Evolutionary conservation across 2,797 vertebrate species (phyloP).

Genomic region (Falco cherrug): DNA sequence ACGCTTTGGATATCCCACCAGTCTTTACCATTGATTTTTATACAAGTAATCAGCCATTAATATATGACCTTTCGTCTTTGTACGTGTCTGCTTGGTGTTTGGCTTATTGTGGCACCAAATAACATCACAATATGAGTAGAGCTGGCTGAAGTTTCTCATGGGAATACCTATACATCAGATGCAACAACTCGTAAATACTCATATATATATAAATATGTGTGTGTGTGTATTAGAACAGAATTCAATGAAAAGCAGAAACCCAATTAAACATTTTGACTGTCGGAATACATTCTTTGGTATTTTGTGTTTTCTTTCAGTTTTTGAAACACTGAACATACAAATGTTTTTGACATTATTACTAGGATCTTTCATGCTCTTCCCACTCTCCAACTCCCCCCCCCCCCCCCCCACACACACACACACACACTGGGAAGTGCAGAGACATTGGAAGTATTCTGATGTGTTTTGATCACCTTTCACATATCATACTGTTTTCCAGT

Average conservation of each 20-base stretch:
- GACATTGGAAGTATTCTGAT: neutral
- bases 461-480: neutral
- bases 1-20: neutral
- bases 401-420: no score
- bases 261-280: neutral
- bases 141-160: neutral
- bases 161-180: neutral
- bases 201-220: fast-evolving
- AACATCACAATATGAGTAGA: neutral
- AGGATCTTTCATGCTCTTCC: neutral
- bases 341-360: neutral
- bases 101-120: neutral
- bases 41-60: neutral
- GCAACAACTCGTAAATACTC: neutral
- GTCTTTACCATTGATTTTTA: neutral
- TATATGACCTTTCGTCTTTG: neutral
- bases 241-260: neutral
- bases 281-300: neutral
- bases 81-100: neutral
- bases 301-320: neutral
- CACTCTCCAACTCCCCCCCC: no score
- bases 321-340: neutral
- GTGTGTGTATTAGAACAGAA: neutral
- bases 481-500: neutral
- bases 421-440: neutral